Evolutionary conservation across 2,113 vertebrate species (phyloP).

Genomic region (Serilophus lunatus): DNA sequence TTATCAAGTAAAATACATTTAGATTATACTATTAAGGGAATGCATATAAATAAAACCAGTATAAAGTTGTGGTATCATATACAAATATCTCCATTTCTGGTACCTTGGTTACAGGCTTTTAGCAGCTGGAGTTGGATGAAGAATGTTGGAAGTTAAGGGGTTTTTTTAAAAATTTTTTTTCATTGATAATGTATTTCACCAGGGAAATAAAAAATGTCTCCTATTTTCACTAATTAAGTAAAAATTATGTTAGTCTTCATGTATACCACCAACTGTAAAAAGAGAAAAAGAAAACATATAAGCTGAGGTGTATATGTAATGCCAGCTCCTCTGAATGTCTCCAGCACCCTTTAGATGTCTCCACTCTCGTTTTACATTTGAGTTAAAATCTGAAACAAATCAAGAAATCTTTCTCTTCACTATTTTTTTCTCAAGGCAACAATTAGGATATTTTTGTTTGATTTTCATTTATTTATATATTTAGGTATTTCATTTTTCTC

Average conservation of each 20-base stretch:
- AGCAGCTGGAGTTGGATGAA: conserved; percentile 19
- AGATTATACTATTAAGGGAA: conserved; percentile 44
- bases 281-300: background rate
- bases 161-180: background rate
- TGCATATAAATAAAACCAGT: conserved; percentile 37
- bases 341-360: background rate
- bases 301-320: background rate
- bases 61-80: background rate
- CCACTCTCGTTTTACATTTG: background rate
- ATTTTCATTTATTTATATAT: background rate
- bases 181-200: background rate
- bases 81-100: conserved; percentile 35
- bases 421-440: background rate
- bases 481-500: background rate
- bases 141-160: background rate
- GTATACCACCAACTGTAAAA: background rate
- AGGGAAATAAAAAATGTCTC: conserved; percentile 36
- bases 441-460: fast-evolving
- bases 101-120: background rate
- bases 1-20: conserved; percentile 67
- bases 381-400: background rate
- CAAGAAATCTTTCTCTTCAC: background rate
- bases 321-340: background rate
- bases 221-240: conserved; percentile 45
- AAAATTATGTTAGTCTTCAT: conserved; percentile 31